Conservation (phyloP, 2,888 invertebrate genomes). For the Gastracanthus pulcherrimus region DNA sequence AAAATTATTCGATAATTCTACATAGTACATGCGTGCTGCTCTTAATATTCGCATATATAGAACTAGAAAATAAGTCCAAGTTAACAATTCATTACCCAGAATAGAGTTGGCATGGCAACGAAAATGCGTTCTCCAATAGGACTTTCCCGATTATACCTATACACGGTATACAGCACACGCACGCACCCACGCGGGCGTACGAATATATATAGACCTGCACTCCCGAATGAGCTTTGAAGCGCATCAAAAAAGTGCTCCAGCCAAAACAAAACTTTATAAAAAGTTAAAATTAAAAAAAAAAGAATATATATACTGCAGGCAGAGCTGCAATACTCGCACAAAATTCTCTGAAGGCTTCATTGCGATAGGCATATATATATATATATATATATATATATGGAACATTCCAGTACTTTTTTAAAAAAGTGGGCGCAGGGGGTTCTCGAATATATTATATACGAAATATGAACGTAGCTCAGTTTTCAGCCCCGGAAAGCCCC, state of each 20-base stretch:
- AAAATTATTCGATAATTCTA: slow-evolving; percentile 23
- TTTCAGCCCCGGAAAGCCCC: too few species aligned
- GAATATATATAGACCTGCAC: neutral
- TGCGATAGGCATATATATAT: neutral
- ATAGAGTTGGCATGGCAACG: slow-evolving; percentile 53
- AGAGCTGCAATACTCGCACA: neutral
- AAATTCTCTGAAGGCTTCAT: too few species aligned
- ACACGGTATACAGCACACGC: neutral
- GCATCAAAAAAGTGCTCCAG: neutral
- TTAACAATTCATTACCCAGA: slow-evolving; percentile 49
- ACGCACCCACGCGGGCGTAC: neutral
- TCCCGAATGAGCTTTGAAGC: slow-evolving; percentile 25
- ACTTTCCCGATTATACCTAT: neutral
- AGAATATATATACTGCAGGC: neutral
- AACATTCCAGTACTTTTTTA: too few species aligned
- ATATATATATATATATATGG: too few species aligned
- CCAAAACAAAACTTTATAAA: slow-evolving; percentile 21
- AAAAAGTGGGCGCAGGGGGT: too few species aligned
- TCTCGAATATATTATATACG: too few species aligned
- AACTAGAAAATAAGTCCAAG: slow-evolving; percentile 43
- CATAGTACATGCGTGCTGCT: neutral
- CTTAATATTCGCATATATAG: neutral
- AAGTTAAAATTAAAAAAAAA: slow-evolving; percentile 1
- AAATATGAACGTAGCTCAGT: too few species aligned
- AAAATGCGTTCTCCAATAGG: slow-evolving; percentile 49